Percentiles rank a stretch among this genome's conserved stretches.
phyloP scores from a whole-genome alignment of 2,797 vertebrate species.

The Cheirogaleus major region DNA sequence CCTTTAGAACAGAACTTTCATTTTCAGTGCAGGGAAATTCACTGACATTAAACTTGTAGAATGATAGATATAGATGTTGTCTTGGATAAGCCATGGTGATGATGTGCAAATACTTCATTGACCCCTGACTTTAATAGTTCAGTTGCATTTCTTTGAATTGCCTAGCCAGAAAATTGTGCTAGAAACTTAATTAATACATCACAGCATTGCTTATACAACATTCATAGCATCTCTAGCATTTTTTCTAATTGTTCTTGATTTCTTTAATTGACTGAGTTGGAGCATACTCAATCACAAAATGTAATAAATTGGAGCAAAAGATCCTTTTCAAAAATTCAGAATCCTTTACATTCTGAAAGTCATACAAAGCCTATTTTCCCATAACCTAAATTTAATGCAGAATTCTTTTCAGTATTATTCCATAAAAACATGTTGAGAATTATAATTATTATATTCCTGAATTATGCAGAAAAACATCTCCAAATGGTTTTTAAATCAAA shows the following conservation, averaged over 20 bases:
- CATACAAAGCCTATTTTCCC: slow-evolving; percentile 19
- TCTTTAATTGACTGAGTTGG: not conserved
- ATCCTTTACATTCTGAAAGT: slow-evolving; percentile 1
- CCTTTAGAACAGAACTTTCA: slow-evolving; percentile 28
- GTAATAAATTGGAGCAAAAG: not conserved
- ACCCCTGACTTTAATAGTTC: not conserved
- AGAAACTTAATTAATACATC: not conserved
- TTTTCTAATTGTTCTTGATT: not conserved
- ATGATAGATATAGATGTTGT: not conserved
- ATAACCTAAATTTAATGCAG: not conserved
- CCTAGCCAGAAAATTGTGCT: not conserved
- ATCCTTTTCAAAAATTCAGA: not conserved
- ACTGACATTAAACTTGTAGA: not conserved
- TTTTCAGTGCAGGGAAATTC: slow-evolving; percentile 22
- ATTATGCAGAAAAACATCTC: not conserved
- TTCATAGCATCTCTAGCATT: not conserved
- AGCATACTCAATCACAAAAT: not conserved
- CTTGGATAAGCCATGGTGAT: not conserved
- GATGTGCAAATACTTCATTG: not conserved
- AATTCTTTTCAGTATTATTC: not conserved
- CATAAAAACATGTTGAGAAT: not conserved
- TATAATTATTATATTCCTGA: not conserved
- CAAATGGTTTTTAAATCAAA: slow-evolving; percentile 21
- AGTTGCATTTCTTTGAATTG: not conserved
- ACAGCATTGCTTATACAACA: not conserved